A percentile compares a stretch with the other conserved stretches of the same genome.
These are phyloP conservation scores for Chelonia mydas DNA, from an alignment of 2,797 vertebrate genomes.

Conservation along the genomic window DNA sequence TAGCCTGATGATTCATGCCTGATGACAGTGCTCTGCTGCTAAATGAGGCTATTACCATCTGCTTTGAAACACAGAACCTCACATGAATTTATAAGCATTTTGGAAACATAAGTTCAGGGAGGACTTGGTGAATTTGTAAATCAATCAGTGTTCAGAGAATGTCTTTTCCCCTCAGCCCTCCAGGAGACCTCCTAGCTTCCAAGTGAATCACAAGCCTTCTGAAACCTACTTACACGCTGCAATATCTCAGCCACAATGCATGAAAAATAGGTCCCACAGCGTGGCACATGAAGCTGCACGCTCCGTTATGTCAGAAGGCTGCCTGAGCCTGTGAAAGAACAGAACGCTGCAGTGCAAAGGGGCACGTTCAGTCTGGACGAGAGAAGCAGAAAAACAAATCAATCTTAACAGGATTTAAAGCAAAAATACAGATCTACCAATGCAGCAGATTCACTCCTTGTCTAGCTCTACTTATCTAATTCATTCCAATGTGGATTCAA, in stretches of 20 bases:
- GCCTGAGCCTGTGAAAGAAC: background rate
- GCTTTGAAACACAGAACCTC: background rate
- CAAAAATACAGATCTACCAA: background rate
- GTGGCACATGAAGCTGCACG: background rate
- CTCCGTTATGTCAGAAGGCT: background rate
- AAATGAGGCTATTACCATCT: background rate
- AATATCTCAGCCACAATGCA: background rate
- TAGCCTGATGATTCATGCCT: accelerated
- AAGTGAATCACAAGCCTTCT: background rate
- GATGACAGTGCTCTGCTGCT: background rate
- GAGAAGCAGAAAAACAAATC: slow-evolving; percentile 15
- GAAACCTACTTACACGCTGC: background rate
- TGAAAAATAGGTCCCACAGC: background rate
- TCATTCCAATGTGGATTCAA: background rate
- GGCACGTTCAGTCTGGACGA: background rate
- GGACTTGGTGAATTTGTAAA: background rate
- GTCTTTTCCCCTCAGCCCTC: background rate
- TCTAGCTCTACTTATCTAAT: background rate
- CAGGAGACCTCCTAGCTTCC: background rate
- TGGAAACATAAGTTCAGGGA: background rate
- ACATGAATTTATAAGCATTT: background rate
- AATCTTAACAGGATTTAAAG: background rate
- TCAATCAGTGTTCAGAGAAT: background rate
- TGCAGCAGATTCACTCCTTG: background rate
- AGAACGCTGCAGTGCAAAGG: accelerated